Evolutionary conservation across 1,140 invertebrate genomes (phyloP), one percentile per base, ranked within the genome.

Genomic region (Magallana angulata): DNA sequence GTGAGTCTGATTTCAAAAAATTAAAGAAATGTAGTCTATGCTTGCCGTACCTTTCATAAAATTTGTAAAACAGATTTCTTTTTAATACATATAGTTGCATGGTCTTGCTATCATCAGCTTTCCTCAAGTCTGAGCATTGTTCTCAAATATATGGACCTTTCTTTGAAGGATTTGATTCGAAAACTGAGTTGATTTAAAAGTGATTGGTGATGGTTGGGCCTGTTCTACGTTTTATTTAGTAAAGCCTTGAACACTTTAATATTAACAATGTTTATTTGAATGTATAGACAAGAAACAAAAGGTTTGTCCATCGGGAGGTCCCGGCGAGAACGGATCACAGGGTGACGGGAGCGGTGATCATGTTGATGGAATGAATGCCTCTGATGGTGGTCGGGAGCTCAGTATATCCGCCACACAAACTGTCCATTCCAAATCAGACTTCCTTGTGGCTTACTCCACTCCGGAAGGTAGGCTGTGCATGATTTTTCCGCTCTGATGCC

Each of bases 401-500:
- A 36, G n/a, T 14, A 64, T 64, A 6, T 48, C 58, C 14, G 83
- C 57, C n/a, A 64, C 60, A 12, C 9, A 16, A 81, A 86, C 85
- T 16, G 71, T 86, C 14, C 87, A 88, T 62, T 60, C 59, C 36
- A 36, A 62, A 24, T 68, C 83, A 1, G 87, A 88, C 57, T 88
- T 88, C 59, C 58, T 88, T 0, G 57, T 85, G 60, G 87, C 83
- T 62, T 85, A 88, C 76, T 83, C 87, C 57, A 88, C 87, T 9
- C 87, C 87, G 60, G 83, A 60, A 57, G 87, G 87, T 88, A 88
- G 62, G 14, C n/a, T 48, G 36, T 48, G 36, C 36, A 5, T 48
- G 3, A 48, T 48, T 48, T 48, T 48, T 48, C 5, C 36, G 36
- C 36, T 48, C 5, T 48, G 36, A 24, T 24, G 24, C 24, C 24